Evolutionary conservation across 2,797 vertebrate species (phyloP).

Genomic region (Brachyrhaphis roseni): DNA sequence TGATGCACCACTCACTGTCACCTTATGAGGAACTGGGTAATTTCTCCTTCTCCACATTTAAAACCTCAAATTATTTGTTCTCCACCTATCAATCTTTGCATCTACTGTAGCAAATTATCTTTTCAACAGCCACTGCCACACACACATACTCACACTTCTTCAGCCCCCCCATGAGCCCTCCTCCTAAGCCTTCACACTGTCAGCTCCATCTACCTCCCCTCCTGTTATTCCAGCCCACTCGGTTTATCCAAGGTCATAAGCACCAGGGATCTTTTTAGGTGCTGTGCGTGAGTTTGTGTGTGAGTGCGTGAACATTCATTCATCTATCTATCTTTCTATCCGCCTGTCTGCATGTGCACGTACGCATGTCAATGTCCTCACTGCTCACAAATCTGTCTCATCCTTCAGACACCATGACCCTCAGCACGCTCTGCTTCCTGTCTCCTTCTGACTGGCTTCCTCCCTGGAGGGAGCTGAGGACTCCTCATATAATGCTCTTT

Average conservation of each 20-base stretch:
- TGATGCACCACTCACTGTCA: background rate
- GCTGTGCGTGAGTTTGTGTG: conserved; percentile 12
- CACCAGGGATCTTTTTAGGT: conserved; percentile 64
- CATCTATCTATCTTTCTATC: conserved; percentile 6
- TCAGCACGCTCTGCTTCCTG: conserved; percentile 75
- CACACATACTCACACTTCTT: conserved; percentile 24
- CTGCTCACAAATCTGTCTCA: conserved; percentile 72
- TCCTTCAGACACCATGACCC: conserved; percentile 77
- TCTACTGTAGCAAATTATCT: conserved; percentile 7
- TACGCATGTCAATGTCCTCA: conserved; percentile 70
- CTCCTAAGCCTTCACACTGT: conserved; percentile 66
- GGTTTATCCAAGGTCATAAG: conserved; percentile 73
- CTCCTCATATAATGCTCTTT: conserved; percentile 70
- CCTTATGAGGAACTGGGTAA: background rate
- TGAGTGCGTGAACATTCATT: conserved; percentile 3
- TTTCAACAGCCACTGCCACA: conserved; percentile 4
- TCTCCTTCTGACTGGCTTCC: conserved; percentile 73
- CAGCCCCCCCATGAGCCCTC: conserved; percentile 43
- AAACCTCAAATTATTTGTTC: conserved; percentile 30
- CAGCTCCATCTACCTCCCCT: conserved; percentile 69
- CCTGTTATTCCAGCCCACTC: conserved; percentile 68
- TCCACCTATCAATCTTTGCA: conserved; percentile 16
- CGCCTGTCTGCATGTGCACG: conserved; percentile 35
- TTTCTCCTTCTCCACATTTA: background rate
- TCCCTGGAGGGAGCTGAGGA: conserved; percentile 68